phyloP scores from a whole-genome alignment of 2,888 invertebrate genomes.

The Diadegma fenestrale region DNA sequence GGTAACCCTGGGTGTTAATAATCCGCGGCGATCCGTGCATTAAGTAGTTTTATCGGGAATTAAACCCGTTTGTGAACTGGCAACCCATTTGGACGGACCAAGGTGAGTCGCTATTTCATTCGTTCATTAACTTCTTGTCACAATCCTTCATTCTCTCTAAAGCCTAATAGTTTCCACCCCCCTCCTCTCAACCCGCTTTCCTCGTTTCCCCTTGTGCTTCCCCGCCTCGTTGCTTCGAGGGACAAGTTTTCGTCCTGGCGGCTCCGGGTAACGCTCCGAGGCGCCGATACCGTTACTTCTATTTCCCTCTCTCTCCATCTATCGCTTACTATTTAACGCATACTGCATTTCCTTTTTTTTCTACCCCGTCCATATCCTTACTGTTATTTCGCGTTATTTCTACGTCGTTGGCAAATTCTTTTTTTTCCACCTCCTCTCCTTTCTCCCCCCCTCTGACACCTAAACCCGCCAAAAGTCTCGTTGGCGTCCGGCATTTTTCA shows the following conservation, averaged over 20 bases:
- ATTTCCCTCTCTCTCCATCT: constrained; percentile 59
- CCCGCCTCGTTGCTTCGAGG: constrained; percentile 11
- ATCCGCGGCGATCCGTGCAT: constrained; percentile 84
- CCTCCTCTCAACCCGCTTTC: background rate
- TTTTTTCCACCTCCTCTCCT: constrained; percentile 7
- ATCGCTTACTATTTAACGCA: background rate
- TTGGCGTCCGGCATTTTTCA: constrained; percentile 57
- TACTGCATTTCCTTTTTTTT: constrained; percentile 46
- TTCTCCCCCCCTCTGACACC: constrained; percentile 30
- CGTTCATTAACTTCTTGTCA: constrained; percentile 79
- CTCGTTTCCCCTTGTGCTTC: constrained; percentile 1
- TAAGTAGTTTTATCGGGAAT: constrained; percentile 84
- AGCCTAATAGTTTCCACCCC: constrained; percentile 35
- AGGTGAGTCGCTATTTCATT: constrained; percentile 88
- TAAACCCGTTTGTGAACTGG: constrained; percentile 87
- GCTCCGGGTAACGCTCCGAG: constrained; percentile 53
- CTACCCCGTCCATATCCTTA: constrained; percentile 9
- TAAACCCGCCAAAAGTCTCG: constrained; percentile 58
- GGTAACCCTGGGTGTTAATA: constrained; percentile 69
- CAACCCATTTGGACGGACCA: constrained; percentile 93
- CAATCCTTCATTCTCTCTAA: constrained; percentile 84
- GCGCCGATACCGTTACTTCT: constrained; percentile 66
- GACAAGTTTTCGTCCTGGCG: constrained; percentile 65
- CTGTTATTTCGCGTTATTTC: constrained; percentile 59
- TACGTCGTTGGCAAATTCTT: constrained; percentile 40